Percentiles rank a stretch among this genome's conserved stretches.
These are phyloP conservation scores for Drosophila persimilis DNA, from an alignment of 1,140 invertebrate genomes.

Conservation along the genomic window DNA sequence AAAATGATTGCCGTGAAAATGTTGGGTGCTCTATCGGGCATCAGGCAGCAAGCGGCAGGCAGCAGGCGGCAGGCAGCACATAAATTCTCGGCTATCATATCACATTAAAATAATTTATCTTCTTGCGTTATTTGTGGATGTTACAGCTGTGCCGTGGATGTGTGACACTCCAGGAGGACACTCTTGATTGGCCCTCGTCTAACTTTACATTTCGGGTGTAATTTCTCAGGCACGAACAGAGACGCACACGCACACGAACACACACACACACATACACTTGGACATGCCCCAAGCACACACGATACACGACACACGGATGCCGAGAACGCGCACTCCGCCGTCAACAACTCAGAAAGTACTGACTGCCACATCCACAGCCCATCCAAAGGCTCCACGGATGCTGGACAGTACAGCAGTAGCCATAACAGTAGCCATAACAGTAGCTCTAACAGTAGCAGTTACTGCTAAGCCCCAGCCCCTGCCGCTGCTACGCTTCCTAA, in stretches of 20 bases:
- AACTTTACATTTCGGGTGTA: conserved; percentile 64
- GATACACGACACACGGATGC: conserved; percentile 29
- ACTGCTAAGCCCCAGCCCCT: conserved; percentile 25
- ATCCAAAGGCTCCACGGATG: conserved; percentile 14
- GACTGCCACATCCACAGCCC: conserved; percentile 22
- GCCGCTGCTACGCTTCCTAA: conserved; percentile 19
- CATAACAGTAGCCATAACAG: conserved; percentile 17
- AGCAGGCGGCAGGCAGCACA: conserved; percentile 17
- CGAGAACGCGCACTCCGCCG: conserved; percentile 67
- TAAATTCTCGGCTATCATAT: conserved; percentile 69
- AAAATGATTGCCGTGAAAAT: conserved; percentile 49
- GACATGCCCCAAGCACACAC: conserved; percentile 8
- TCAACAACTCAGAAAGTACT: conserved; percentile 78
- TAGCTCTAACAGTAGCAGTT: conserved; percentile 15
- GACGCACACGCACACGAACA: conserved; percentile 23
- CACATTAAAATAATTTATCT: conserved; percentile 79
- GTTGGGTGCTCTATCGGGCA: conserved; percentile 32
- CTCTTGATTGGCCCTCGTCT: conserved; percentile 14
- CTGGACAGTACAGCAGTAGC: conserved; percentile 21
- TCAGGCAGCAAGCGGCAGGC: conserved; percentile 1
- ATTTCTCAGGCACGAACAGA: conserved; percentile 43
- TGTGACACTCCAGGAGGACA: conserved; percentile 1
- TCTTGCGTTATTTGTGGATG: conserved; percentile 35
- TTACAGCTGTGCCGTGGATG: not conserved
- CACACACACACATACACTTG: conserved; percentile 21